These are phyloP conservation scores for Lepidotrigona ventralis DNA, from an alignment of 1,140 invertebrate genomes.

Conservation along the genomic window DNA sequence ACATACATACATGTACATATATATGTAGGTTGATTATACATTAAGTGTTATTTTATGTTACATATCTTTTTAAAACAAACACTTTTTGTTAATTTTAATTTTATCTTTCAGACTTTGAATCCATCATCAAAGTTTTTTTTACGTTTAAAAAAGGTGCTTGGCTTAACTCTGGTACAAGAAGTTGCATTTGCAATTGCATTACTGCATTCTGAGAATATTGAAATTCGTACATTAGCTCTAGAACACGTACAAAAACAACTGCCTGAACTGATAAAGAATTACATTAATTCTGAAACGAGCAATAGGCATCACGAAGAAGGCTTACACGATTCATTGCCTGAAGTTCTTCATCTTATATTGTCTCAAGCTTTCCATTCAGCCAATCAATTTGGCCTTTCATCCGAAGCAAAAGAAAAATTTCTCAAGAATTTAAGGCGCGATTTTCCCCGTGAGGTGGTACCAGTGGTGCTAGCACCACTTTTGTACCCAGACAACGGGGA, in stretches of 20 bases:
- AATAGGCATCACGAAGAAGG: constrained; percentile 87
- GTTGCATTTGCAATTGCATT: constrained; percentile 92
- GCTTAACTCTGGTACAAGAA: constrained; percentile 92
- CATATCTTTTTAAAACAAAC: not conserved
- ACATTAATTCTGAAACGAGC: constrained; percentile 87
- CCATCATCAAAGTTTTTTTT: constrained; percentile 88
- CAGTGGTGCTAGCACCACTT: constrained; percentile 92
- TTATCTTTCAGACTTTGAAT: constrained; percentile 84
- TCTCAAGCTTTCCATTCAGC: constrained; percentile 82
- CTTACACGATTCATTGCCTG: constrained; percentile 92
- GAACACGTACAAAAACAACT: constrained; percentile 91
- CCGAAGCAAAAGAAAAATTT: constrained; percentile 90
- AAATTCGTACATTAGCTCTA: constrained; percentile 86
- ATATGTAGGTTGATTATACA: not conserved
- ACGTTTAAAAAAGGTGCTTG: constrained; percentile 91
- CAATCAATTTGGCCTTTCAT: constrained; percentile 81
- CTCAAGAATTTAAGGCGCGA: constrained; percentile 89
- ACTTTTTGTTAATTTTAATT: constrained; percentile 25
- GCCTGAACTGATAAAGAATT: constrained; percentile 91
- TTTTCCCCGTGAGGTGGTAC: constrained; percentile 92
- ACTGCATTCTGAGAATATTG: constrained; percentile 88
- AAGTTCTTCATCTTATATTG: constrained; percentile 92
- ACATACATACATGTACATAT: no score
- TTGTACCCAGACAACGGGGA: constrained; percentile 90
- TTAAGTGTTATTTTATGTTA: not conserved